Evolutionary conservation across 2,797 vertebrate species (phyloP).

Genomic region (Enteromius paludinosus): DNA sequence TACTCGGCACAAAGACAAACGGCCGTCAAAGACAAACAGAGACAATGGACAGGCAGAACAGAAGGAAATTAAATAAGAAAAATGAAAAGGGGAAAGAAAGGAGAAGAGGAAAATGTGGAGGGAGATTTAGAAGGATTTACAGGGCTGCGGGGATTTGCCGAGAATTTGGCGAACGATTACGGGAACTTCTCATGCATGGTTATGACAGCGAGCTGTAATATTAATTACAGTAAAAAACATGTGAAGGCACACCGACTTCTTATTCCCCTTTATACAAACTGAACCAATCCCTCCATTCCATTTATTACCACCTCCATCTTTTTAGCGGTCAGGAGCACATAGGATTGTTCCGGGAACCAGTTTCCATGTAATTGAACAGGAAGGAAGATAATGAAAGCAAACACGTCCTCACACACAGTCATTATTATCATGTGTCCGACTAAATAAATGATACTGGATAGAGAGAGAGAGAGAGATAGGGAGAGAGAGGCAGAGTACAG

Average conservation of each 20-base stretch:
- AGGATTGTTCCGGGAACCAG: neutral
- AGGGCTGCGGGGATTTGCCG: slow-evolving; percentile 71
- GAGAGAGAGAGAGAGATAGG: neutral
- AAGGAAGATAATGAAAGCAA: slow-evolving; percentile 46
- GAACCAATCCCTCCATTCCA: neutral
- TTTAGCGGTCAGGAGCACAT: slow-evolving; percentile 14
- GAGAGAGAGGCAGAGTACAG: slow-evolving; percentile 13
- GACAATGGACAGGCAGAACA: slow-evolving; percentile 18
- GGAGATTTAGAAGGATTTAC: slow-evolving; percentile 71
- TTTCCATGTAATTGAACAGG: slow-evolving; percentile 42
- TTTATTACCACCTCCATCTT: slow-evolving; percentile 29
- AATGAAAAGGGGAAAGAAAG: slow-evolving; percentile 54
- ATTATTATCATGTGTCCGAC: slow-evolving; percentile 28
- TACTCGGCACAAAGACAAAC: slow-evolving; percentile 21
- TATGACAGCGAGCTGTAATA: slow-evolving; percentile 77
- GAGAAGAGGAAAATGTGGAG: slow-evolving; percentile 53
- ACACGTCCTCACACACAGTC: slow-evolving; percentile 26
- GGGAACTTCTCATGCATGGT: slow-evolving; percentile 76
- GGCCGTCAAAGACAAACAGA: slow-evolving; percentile 28
- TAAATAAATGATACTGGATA: slow-evolving; percentile 30
- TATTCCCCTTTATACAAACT: slow-evolving; percentile 20
- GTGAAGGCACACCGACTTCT: slow-evolving; percentile 58
- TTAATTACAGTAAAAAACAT: slow-evolving; percentile 74
- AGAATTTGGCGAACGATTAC: slow-evolving; percentile 76
- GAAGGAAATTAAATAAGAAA: slow-evolving; percentile 50